phyloP scores from a whole-genome alignment of 1,140 invertebrate species.

The Rhagoletis pomonella region DNA sequence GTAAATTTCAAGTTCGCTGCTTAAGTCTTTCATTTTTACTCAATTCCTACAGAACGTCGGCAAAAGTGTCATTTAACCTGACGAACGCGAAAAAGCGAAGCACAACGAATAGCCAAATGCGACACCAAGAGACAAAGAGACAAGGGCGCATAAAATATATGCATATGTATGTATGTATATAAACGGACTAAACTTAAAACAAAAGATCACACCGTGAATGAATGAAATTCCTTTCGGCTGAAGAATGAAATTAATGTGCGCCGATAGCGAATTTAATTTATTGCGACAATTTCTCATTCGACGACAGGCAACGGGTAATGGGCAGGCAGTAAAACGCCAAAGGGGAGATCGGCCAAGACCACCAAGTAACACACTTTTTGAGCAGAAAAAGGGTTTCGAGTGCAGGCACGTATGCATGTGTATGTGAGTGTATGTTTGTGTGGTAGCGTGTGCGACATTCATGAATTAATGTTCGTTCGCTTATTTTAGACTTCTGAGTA shows the following conservation, averaged over 20 bases:
- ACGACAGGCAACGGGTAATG: conserved; percentile 5
- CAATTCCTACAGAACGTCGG: neutral
- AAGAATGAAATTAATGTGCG: conserved; percentile 49
- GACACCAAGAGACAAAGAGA: neutral
- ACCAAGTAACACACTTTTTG: conserved; percentile 26
- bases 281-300: conserved; percentile 47
- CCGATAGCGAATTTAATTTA: conserved; percentile 51
- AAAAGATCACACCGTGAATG: conserved; percentile 38
- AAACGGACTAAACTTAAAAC: conserved; percentile 2
- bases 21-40: conserved; percentile 29
- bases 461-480: conserved; percentile 31
- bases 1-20: conserved; percentile 4
- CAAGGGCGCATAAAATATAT: neutral
- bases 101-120: neutral
- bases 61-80: conserved; percentile 36
- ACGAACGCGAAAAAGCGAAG: neutral
- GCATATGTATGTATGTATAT: too few relatives aligned
- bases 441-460: neutral
- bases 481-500: neutral
- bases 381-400: neutral
- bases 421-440: neutral
- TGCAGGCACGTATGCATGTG: neutral
- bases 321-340: neutral
- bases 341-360: neutral
- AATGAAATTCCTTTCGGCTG: conserved; percentile 48